Evolutionary conservation across 2,888 invertebrate genomes (phyloP).

Genomic region (Melieria crassipennis): DNA sequence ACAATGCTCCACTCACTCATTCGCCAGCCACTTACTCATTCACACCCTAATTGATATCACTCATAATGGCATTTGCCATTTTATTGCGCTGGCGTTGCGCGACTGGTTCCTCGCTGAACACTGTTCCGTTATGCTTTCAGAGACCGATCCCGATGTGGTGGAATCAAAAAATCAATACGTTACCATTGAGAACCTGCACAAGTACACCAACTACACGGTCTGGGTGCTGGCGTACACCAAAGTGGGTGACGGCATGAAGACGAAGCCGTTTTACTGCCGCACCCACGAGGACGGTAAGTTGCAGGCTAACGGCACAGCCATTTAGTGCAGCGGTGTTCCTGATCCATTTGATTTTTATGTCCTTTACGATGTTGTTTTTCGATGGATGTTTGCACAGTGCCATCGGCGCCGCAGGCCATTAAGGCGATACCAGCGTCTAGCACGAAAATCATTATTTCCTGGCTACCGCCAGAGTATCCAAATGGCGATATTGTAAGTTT

Average conservation of each 20-base stretch:
- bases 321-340: not conserved
- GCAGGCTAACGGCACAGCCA: not conserved
- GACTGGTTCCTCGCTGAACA: too few relatives aligned
- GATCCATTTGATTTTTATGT: too few relatives aligned
- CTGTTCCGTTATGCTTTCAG: slow-evolving; percentile 62
- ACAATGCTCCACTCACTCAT: not conserved
- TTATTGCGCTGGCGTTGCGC: not conserved
- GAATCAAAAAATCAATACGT: slow-evolving; percentile 70
- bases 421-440: slow-evolving; percentile 89
- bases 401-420: slow-evolving; percentile 88
- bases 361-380: not conserved
- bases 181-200: slow-evolving; percentile 77
- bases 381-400: slow-evolving; percentile 71
- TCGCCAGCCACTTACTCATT: not conserved
- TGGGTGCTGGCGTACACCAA: slow-evolving; percentile 89
- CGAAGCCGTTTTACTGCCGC: slow-evolving; percentile 84
- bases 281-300: slow-evolving; percentile 87
- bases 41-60: not conserved
- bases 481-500: slow-evolving; percentile 81
- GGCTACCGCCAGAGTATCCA: slow-evolving; percentile 85
- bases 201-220: slow-evolving; percentile 92
- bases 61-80: not conserved
- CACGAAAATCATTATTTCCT: slow-evolving; percentile 87
- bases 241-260: slow-evolving; percentile 88
- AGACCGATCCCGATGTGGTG: slow-evolving; percentile 79